Evolutionary conservation across 2,113 vertebrate species (phyloP).

Genomic region (Oryzias javanicus): DNA sequence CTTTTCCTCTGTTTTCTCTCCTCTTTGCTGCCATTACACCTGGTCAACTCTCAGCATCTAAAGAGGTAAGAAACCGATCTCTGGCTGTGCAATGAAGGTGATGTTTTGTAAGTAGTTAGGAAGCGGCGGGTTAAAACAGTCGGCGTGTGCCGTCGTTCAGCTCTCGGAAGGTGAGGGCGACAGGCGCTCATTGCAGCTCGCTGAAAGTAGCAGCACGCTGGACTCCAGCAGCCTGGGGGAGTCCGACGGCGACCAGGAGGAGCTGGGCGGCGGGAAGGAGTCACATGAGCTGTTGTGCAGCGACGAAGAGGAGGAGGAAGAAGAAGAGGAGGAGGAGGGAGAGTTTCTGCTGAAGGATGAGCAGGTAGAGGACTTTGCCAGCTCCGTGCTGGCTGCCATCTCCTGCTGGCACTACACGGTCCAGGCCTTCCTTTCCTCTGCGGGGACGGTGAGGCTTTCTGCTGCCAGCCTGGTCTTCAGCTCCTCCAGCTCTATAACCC

Average conservation of each 20-base stretch:
- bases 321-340: constrained; percentile 36
- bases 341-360: constrained; percentile 76
- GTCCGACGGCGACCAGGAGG: constrained; percentile 51
- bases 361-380: constrained; percentile 87
- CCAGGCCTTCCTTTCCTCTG: constrained; percentile 80
- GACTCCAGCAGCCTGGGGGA: constrained; percentile 37
- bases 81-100: too few relatives aligned
- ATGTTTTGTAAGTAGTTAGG: too few relatives aligned
- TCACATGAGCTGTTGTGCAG: constrained; percentile 50
- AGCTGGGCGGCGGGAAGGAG: constrained; percentile 62
- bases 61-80: constrained; percentile 36
- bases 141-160: constrained; percentile 66
- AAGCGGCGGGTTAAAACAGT: neutral
- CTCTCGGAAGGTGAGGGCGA: constrained; percentile 71
- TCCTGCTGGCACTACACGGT: constrained; percentile 85
- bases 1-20: constrained; percentile 6
- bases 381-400: constrained; percentile 84
- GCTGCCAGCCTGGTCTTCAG: constrained; percentile 5
- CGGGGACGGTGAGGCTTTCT: constrained; percentile 78
- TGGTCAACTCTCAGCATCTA: neutral
- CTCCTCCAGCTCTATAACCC: constrained; percentile 1
- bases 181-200: constrained; percentile 42
- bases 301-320: constrained; percentile 54
- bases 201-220: constrained; percentile 33
- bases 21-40: constrained; percentile 14